Evolutionary conservation across 1,140 invertebrate genomes (phyloP), one percentile per base, ranked within the genome.

Genomic region (Phocides pigmalion): DNA sequence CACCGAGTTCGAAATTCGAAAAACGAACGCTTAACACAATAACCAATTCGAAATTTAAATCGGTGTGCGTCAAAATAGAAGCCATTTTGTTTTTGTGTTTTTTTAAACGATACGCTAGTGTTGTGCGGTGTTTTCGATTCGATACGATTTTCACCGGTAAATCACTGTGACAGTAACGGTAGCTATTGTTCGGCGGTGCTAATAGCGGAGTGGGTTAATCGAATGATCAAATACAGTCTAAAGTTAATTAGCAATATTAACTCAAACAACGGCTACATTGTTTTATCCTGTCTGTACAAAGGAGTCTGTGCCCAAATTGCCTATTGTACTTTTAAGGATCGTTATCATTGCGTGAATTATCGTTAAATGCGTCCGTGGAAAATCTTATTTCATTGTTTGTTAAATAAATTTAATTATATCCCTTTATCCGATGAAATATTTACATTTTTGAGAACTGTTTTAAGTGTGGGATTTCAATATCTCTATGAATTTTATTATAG

Each of bases 91-190:
- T 47, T 82, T 64, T 76, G 76, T 76, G 50, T 70, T 67, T 64
- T 66, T 61, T 47, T 19, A 20, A 2, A 37, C 16, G 14, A 15
- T 53, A 19, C 15, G 25, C 44, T 59, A 70, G 75, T 84, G 76
- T 62, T 67, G 76, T 78, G 76, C 53, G 50, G 42, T 72, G 72
- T 76, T 79, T 54, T 59, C 65, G 76, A 84, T 82, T 85, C 75
- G 82, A 81, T 78, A 75, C 78, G 72, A 71, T 74, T 74, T 71
- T 71, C 73, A 75, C 46, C 74, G 73, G 71, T 74, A 67, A 66
- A 61, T 39, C 64, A 69, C 76, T 72, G 76, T 78, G 73, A 79
- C 84, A 79, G 56, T 81, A 82, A 81, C 80, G 75, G 79, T 78
- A 67, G 25, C 53, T 32, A 59, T 54, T 54, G 51, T 54, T 35